Conservation (phyloP, 2,888 invertebrate species). For the Nomada flava region DNA sequence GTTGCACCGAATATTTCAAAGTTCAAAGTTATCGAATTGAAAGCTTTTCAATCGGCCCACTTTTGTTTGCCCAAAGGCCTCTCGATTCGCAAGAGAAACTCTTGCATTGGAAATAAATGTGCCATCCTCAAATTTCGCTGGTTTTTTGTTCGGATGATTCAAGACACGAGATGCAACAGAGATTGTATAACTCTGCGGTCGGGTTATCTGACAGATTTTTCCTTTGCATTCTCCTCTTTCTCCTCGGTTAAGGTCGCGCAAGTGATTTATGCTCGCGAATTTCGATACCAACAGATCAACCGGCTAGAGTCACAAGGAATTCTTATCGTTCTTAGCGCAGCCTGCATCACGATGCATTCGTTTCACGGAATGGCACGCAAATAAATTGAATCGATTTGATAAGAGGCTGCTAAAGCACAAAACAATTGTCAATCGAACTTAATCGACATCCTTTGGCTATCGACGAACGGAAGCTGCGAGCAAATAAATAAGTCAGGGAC, state of each 20-base stretch:
- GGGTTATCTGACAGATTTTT: slow-evolving; percentile 13
- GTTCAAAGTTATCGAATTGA: background rate
- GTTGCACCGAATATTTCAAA: background rate
- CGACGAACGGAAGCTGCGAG: background rate
- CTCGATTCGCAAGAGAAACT: no score
- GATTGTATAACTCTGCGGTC: slow-evolving; percentile 2
- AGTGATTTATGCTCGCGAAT: background rate
- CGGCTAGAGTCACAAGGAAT: background rate
- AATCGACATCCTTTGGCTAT: slow-evolving; percentile 28
- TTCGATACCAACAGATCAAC: background rate
- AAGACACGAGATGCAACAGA: no score
- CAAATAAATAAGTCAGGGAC: slow-evolving; percentile 17
- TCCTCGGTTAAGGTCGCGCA: background rate
- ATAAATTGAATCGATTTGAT: slow-evolving; percentile 14
- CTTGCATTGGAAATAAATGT: no score
- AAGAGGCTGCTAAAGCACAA: slow-evolving; percentile 1
- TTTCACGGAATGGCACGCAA: background rate
- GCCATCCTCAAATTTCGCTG: no score
- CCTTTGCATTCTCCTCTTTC: background rate
- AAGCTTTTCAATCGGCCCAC: background rate
- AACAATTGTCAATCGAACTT: slow-evolving; percentile 15
- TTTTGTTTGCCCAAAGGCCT: background rate
- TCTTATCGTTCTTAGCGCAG: background rate
- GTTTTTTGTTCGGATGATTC: no score
- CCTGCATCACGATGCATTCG: background rate